These are phyloP conservation scores for Tetragnatha montana DNA, from an alignment of 2,888 invertebrate species.

Conservation along the genomic window DNA sequence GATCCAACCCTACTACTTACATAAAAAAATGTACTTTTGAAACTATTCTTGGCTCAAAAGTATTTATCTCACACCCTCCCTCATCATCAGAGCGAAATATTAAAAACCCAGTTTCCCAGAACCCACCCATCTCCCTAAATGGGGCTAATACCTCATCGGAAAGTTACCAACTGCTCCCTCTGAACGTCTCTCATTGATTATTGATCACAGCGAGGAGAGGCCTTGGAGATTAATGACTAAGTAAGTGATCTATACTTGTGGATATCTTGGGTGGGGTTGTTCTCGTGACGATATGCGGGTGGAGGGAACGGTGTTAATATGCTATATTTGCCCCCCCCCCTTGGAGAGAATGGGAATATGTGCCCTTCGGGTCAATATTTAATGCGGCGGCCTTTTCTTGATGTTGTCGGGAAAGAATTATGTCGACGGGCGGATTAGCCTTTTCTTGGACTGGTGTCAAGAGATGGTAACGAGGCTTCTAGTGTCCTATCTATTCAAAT, in stretches of 20 bases:
- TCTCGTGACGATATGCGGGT: slow-evolving; percentile 35
- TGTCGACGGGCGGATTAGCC: not conserved
- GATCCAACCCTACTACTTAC: too few relatives aligned
- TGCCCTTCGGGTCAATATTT: not conserved
- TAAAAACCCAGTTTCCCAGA: too few relatives aligned
- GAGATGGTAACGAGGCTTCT: not conserved
- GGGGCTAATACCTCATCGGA: too few relatives aligned
- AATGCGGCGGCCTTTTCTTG: not conserved
- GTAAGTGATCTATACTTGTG: slow-evolving; percentile 34
- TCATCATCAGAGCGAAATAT: too few relatives aligned
- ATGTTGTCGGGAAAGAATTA: not conserved
- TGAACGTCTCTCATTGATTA: not conserved
- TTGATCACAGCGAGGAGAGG: not conserved
- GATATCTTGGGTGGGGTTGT: slow-evolving; percentile 20
- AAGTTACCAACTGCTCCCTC: too few relatives aligned
- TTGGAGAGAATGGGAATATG: not conserved
- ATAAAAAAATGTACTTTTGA: too few relatives aligned
- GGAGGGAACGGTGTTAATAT: slow-evolving; percentile 17
- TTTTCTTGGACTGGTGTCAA: not conserved
- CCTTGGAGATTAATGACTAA: not conserved
- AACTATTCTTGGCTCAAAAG: too few relatives aligned
- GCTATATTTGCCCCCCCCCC: slow-evolving; percentile 31
- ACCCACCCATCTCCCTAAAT: too few relatives aligned
- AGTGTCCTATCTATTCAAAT: too few relatives aligned
- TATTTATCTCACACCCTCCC: too few relatives aligned